Conservation (phyloP, 2,113 vertebrate species). For the Melozone crissalis region DNA sequence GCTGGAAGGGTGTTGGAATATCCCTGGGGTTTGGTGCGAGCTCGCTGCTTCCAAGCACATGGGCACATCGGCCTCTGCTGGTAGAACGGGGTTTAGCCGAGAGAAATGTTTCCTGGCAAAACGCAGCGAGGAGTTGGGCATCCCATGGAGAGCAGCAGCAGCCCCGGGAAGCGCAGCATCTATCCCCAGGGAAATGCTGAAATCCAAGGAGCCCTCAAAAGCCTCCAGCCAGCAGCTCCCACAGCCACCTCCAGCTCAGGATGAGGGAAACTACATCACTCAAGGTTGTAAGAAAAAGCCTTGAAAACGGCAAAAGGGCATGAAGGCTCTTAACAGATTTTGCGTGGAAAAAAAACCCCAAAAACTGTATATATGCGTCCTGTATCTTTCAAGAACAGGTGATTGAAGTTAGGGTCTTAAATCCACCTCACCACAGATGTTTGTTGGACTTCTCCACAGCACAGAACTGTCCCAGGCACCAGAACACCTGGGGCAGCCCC, state of each 20-base stretch:
- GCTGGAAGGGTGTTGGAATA: fast-evolving
- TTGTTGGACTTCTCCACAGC: neutral
- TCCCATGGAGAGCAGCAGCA: neutral
- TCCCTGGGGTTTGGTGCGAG: neutral
- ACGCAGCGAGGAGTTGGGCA: fast-evolving
- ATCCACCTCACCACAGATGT: fast-evolving
- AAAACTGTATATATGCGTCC: fast-evolving
- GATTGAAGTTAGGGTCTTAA: neutral
- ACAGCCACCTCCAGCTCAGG: no score
- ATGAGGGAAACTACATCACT: neutral
- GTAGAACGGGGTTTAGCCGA: neutral
- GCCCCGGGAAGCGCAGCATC: neutral
- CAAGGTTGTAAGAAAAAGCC: fast-evolving
- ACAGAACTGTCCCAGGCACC: neutral
- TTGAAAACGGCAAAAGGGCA: neutral
- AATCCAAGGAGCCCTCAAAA: neutral
- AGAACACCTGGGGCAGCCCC: neutral
- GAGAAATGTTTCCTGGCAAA: neutral
- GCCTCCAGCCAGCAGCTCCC: no score
- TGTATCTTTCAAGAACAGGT: neutral
- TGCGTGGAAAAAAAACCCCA: fast-evolving
- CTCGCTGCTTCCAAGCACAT: neutral
- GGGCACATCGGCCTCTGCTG: constrained; percentile 63
- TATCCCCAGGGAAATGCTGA: fast-evolving
- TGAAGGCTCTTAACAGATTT: neutral